Base-by-base conservation (phyloP, 1,140 invertebrate species). In the Apis cerana region DNA sequence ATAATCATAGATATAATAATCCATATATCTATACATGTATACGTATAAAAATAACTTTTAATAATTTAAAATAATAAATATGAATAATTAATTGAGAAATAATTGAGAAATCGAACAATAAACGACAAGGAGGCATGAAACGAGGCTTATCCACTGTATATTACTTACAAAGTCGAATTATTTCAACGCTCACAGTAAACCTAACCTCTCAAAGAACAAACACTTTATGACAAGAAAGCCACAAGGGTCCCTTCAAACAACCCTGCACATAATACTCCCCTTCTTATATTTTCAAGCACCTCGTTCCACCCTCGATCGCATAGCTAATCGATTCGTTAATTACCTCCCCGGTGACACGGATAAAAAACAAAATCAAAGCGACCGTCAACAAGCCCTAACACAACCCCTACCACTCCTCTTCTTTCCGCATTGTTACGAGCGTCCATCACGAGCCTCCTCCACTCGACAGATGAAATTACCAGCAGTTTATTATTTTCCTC, bases 291-390 rank as follows among this genome's bases (percentile, higher is more conserved):
- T 43, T 79, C 67, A 50, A 79, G 67, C 56, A 71, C 19, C 54
- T 59, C 27, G 17, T 15, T 50, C 65, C 33, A 79, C 77, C 77
- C 77, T 71, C 77, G 48, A 79, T 48, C 54, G 76, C 65, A 70
- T 70, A 50, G 65, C 65, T 78, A 79, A 71, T 71, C 77, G 54
- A 71, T 80, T 62, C 77, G 68, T 59, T 80, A 80, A 80, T 80
- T 80, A 72, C 33, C 77, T 62, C 77, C 33, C 58, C 48, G 58
- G 67, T 62, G 77, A 71, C 77, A 54, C 27, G 77, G 33, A 79
- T 72, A 64, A 80, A 62, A 62, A 62, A 52, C 27, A 80, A 72
- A 72, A 71, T 80, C 68, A 80, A 80, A 72, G 69, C 19, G 13
- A 21, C 56, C 54, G n/a, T 50, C 77, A 21, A 27, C 70, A 33